Percentiles rank a stretch among this genome's conserved stretches.
These are phyloP conservation scores for Ondatra zibethicus DNA, from an alignment of 2,113 vertebrate species.

Conservation along the genomic window DNA sequence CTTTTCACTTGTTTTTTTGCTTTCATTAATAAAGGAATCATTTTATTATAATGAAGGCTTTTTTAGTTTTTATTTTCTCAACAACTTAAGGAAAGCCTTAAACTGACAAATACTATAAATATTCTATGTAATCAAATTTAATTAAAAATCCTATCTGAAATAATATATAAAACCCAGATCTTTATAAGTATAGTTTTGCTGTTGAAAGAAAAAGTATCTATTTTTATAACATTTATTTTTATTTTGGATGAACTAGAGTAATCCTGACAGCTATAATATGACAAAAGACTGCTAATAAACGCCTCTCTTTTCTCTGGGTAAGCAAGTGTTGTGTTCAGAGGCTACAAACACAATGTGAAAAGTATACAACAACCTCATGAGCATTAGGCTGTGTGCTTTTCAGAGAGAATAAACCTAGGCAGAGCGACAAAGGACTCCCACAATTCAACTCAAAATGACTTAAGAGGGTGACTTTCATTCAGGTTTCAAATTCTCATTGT, in stretches of 20 bases:
- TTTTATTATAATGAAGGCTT: not conserved
- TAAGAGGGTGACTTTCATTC: conserved; percentile 67
- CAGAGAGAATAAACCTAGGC: conserved; percentile 69
- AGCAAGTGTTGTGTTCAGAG: conserved; percentile 47
- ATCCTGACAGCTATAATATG: conserved; percentile 31
- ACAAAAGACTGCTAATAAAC: conserved; percentile 52
- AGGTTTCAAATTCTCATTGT: conserved; percentile 74
- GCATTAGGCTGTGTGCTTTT: conserved; percentile 59
- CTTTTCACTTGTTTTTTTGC: not conserved
- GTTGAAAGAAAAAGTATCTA: not conserved
- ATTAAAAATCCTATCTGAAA: conserved; percentile 48
- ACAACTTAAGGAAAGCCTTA: not conserved
- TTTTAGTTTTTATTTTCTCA: not conserved
- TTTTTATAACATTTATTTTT: conserved; percentile 44
- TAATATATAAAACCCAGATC: conserved; percentile 27
- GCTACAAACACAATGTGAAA: conserved; percentile 18
- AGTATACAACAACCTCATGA: rapidly evolving
- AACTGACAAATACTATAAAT: conserved; percentile 22
- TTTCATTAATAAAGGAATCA: not conserved
- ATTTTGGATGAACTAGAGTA: conserved; percentile 67
- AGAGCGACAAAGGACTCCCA: conserved; percentile 18
- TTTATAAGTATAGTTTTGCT: not conserved
- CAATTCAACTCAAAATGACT: conserved; percentile 66
- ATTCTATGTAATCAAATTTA: not conserved
- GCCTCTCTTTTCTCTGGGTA: conserved; percentile 57